These are phyloP conservation scores for Heliangelus exortis DNA, from an alignment of 2,797 vertebrate species.

Conservation along the genomic window DNA sequence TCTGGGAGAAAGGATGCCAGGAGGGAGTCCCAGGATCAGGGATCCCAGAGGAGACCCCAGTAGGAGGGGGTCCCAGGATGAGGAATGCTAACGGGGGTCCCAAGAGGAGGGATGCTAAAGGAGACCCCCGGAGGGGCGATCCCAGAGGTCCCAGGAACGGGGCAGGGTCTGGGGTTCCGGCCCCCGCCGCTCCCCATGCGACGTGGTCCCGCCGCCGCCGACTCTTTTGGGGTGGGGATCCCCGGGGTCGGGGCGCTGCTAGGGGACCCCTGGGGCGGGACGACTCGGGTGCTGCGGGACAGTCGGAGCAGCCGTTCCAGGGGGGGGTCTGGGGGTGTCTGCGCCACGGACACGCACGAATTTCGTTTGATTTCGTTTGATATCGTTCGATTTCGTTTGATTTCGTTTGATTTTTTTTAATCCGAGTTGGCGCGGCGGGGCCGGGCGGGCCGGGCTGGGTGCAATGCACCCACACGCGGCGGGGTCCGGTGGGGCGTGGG, in stretches of 20 bases:
- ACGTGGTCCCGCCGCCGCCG: neutral
- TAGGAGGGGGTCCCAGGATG: no score
- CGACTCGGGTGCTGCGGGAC: rapidly evolving
- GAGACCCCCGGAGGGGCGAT: no score
- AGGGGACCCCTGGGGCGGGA: rapidly evolving
- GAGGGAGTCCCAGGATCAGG: neutral
- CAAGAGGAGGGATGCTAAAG: neutral
- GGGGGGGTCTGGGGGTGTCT: rapidly evolving
- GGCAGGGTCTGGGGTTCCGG: rapidly evolving
- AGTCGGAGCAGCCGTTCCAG: rapidly evolving
- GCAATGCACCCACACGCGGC: neutral
- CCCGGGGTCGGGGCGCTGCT: rapidly evolving
- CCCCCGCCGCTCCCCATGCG: rapidly evolving
- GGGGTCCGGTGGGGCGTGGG: rapidly evolving
- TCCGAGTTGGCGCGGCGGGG: neutral
- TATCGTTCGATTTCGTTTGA: neutral
- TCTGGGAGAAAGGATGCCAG: no score
- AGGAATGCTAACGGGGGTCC: no score
- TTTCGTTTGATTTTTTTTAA: neutral
- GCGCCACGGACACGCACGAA: rapidly evolving
- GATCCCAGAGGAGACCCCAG: no score
- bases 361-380: neutral
- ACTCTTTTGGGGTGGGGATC: neutral
- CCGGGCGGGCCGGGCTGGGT: neutral
- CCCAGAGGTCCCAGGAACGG: neutral